Evolutionary conservation across 2,113 vertebrate genomes (phyloP), one percentile per base, ranked within the genome.

Genomic region (Mobula hypostoma): DNA sequence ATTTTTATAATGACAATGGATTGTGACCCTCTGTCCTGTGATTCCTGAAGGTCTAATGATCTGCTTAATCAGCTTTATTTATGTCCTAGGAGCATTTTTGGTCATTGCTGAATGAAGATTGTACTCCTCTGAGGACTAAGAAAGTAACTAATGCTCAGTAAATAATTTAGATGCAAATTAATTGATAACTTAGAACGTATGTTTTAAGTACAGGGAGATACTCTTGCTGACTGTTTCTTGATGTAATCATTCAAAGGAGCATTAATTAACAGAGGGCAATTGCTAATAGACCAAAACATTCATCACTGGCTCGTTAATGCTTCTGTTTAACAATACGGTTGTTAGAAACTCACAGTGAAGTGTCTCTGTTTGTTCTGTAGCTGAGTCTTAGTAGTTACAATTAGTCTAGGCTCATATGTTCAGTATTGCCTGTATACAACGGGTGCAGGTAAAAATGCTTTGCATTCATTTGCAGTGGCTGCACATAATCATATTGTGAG

Each of bases 141-240:
- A 76, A 12, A 74, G 91, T 70, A 93, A 15, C 85, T 63, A 66
- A 90, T 19, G 85, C 14, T 32, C 68, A 93, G 70, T 93, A 93
- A 93, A 93, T 93, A 93, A 93, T 74, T 93, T 74, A 72, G 68
- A 74, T 76, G 91, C 91, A 93, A 72, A 76, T 93, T 72, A 74
- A 93, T 74, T 40, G 91, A 74, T 74, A 21, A 74, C 70, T 74
- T 74, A 56, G 88, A 40, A 91, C 21, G 70, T 74, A 70, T 56
- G 36, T 93, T 93, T 74, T 93, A 93, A 74, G 72, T 93, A 93
- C 61, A 90, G 32, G 91, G 12, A 56, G 24, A 74, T 93, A 74
- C 19, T 32, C 72, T 93, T 72, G 91, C 21, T 14, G 40, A 93
- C 21, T 48, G 32, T 36, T 93, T 72, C 70, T 93, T 56, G 17